phyloP scores from a whole-genome alignment of 2,113 vertebrate genomes.

The Triplophysa dalaica region DNA sequence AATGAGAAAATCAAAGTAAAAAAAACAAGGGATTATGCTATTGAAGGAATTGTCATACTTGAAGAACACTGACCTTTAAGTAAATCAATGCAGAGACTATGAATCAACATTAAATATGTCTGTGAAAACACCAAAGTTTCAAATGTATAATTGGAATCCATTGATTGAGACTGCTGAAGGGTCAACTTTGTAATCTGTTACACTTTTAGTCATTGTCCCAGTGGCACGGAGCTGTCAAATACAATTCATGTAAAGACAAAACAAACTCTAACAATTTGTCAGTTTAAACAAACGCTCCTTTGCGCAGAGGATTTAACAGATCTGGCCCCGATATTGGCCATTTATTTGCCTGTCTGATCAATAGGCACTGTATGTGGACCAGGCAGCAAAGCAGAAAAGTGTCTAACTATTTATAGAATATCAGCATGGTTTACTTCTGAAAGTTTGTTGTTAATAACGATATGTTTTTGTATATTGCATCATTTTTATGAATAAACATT shows the following conservation, averaged over 20 bases:
- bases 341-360: conserved; percentile 68
- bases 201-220: conserved; percentile 41
- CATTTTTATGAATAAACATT: neutral
- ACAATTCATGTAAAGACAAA: conserved; percentile 57
- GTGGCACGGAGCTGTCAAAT: conserved; percentile 52
- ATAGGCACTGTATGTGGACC: conserved; percentile 60
- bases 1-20: conserved; percentile 5
- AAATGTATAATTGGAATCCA: conserved; percentile 50
- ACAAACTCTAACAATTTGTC: conserved; percentile 63
- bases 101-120: conserved; percentile 55
- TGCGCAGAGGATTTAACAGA: conserved; percentile 59
- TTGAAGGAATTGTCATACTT: conserved; percentile 56
- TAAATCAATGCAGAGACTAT: conserved; percentile 61
- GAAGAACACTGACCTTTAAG: conserved; percentile 50
- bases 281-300: conserved; percentile 63
- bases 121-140: conserved; percentile 43
- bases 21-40: conserved; percentile 36
- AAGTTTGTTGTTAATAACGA: neutral
- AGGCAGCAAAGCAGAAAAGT: conserved; percentile 21
- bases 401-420: neutral
- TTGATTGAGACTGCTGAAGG: conserved; percentile 60
- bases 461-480: neutral
- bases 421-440: neutral
- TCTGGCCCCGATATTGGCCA: conserved; percentile 64
- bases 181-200: conserved; percentile 62